phyloP scores from a whole-genome alignment of 2,797 vertebrate species.

The Gymnothorax javanicus region DNA sequence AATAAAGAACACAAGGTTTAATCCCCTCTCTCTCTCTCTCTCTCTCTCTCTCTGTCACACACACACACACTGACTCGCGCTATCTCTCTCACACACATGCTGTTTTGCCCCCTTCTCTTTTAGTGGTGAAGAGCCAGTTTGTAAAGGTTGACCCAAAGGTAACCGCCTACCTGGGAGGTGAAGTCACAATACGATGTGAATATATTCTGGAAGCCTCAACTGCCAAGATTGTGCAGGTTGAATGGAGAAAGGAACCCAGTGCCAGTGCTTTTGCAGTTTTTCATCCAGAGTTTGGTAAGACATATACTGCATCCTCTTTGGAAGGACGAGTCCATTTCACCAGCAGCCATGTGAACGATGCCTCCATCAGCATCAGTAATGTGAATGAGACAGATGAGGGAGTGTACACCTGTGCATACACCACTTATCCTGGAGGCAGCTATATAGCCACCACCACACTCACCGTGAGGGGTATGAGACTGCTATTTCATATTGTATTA shows the following conservation, averaged over 20 bases:
- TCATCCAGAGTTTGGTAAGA: rapidly evolving
- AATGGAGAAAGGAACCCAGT: conserved; percentile 35
- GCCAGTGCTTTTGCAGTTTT: conserved; percentile 32
- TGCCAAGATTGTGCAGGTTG: rapidly evolving
- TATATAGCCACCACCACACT: conserved; percentile 39
- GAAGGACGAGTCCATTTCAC: conserved; percentile 22
- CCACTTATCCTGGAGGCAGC: conserved; percentile 39
- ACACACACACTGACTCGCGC: background rate
- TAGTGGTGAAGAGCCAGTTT: conserved; percentile 36
- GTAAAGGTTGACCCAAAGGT: background rate
- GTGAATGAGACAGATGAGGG: conserved; percentile 48
- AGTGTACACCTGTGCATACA: conserved; percentile 32
- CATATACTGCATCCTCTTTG: rapidly evolving
- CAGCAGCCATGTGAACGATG: background rate
- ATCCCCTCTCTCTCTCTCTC: background rate
- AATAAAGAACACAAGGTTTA: too few relatives aligned
- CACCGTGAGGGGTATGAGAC: conserved; percentile 46
- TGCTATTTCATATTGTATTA: background rate
- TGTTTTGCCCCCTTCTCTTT: background rate
- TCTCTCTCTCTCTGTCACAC: conserved; percentile 2
- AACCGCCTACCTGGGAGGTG: conserved; percentile 41
- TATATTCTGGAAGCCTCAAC: rapidly evolving
- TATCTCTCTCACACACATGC: background rate
- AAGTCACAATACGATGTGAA: conserved; percentile 48
- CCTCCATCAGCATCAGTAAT: conserved; percentile 47